These are phyloP conservation scores for Neocloeon triangulifer DNA, from an alignment of 1,140 invertebrate species.

Conservation along the genomic window DNA sequence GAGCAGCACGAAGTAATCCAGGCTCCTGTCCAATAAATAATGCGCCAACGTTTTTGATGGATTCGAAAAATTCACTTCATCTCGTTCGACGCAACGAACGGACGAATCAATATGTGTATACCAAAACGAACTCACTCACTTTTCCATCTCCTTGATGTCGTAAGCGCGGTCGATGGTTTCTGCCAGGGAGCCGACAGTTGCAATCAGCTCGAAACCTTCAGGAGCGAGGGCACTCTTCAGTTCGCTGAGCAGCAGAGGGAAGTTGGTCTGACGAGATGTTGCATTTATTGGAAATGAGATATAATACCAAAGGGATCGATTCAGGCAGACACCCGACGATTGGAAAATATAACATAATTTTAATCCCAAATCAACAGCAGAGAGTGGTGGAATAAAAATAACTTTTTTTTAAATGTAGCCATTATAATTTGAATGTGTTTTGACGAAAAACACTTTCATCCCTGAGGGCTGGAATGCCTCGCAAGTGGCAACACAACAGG, in stretches of 20 bases:
- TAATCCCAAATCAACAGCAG: too few species aligned
- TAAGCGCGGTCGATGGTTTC: conserved; percentile 8
- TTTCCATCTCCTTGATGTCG: conserved; percentile 16
- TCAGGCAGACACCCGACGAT: neutral
- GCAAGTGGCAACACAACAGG: too few species aligned
- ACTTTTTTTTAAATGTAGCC: too few species aligned
- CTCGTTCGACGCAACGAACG: conserved; percentile 3
- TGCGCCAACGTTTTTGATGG: neutral
- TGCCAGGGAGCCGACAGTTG: conserved; percentile 17
- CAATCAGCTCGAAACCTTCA: conserved; percentile 19
- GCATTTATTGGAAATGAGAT: too few species aligned
- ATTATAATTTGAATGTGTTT: too few species aligned
- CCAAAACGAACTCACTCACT: conserved; percentile 21
- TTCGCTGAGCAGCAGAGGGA: conserved; percentile 21
- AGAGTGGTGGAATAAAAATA: too few species aligned
- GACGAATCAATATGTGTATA: conserved; percentile 3
- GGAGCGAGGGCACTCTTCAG: conserved; percentile 21
- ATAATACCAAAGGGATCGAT: neutral
- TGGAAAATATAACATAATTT: neutral
- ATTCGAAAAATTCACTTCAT: conserved; percentile 1
- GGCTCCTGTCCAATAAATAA: neutral
- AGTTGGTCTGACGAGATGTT: conserved; percentile 10
- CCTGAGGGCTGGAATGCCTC: too few species aligned
- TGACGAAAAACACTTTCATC: too few species aligned
- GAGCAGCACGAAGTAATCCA: too few species aligned